Percentiles rank a stretch among this genome's conserved stretches.
These are phyloP conservation scores for Kryptolebias marmoratus DNA, from an alignment of 2,113 vertebrate species.

Conservation along the genomic window DNA sequence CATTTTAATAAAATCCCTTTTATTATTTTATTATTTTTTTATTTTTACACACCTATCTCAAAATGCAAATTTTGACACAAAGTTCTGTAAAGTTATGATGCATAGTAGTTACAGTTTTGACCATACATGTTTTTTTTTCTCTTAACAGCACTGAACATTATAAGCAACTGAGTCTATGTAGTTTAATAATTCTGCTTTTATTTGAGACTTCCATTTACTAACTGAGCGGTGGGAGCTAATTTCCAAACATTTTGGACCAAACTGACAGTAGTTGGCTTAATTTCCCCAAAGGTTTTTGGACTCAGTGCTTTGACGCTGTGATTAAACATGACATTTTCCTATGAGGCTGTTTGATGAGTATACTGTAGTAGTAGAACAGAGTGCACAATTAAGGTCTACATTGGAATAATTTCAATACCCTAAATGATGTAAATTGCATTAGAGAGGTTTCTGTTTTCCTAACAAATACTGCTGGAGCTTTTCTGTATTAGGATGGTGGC, in stretches of 20 bases:
- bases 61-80: background rate
- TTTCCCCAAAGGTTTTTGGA: slow-evolving; percentile 36
- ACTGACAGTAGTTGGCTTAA: slow-evolving; percentile 21
- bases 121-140: background rate
- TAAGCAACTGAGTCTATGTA: background rate
- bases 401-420: slow-evolving; percentile 25
- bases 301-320: slow-evolving; percentile 30
- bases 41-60: background rate
- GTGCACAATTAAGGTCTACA: slow-evolving; percentile 24
- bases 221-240: slow-evolving; percentile 1
- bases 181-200: slow-evolving; percentile 1
- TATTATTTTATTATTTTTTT: too few species aligned
- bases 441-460: background rate
- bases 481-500: slow-evolving; percentile 4
- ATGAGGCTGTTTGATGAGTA: slow-evolving; percentile 35
- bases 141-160: background rate
- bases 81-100: background rate
- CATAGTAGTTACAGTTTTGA: too few species aligned
- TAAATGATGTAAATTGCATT: slow-evolving; percentile 28
- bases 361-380: background rate
- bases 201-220: slow-evolving; percentile 8
- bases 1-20: background rate
- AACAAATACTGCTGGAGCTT: background rate
- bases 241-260: slow-evolving; percentile 28
- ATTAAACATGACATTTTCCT: slow-evolving; percentile 38